Evolutionary conservation across 2,113 vertebrate species (phyloP).

Genomic region (Maccullochella peelii): DNA sequence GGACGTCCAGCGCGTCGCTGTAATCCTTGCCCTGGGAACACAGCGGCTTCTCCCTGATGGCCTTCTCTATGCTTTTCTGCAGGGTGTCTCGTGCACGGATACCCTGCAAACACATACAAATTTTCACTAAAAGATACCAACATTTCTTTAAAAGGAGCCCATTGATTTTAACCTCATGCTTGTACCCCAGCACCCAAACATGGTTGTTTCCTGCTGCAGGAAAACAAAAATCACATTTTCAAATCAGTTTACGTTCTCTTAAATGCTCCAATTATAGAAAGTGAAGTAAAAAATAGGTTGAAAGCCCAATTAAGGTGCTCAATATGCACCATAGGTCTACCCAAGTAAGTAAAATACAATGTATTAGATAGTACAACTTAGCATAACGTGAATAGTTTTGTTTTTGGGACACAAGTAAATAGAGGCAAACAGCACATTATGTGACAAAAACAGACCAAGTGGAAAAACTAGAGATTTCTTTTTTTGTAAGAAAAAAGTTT

Average conservation of each 20-base stretch:
- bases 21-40: constrained; percentile 95
- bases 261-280: background rate
- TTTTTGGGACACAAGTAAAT: background rate
- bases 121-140: too few relatives aligned
- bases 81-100: constrained; percentile 93
- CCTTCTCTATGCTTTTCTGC: constrained; percentile 94
- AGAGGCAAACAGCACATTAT: background rate
- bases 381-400: background rate
- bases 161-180: background rate
- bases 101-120: constrained; percentile 82
- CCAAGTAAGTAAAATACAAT: too few relatives aligned
- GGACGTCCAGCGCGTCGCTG: constrained; percentile 92
- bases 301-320: too few relatives aligned
- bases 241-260: too few relatives aligned
- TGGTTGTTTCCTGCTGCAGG: too few relatives aligned
- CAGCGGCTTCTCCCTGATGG: constrained; percentile 95
- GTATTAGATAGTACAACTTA: too few relatives aligned
- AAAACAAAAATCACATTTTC: too few relatives aligned
- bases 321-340: too few relatives aligned
- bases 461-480: background rate
- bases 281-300: too few relatives aligned
- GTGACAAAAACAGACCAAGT: background rate
- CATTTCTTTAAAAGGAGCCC: background rate
- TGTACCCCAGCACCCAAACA: too few relatives aligned
- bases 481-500: background rate